phyloP scores from a whole-genome alignment of 2,888 invertebrate genomes.

The Resseliella maxima region DNA sequence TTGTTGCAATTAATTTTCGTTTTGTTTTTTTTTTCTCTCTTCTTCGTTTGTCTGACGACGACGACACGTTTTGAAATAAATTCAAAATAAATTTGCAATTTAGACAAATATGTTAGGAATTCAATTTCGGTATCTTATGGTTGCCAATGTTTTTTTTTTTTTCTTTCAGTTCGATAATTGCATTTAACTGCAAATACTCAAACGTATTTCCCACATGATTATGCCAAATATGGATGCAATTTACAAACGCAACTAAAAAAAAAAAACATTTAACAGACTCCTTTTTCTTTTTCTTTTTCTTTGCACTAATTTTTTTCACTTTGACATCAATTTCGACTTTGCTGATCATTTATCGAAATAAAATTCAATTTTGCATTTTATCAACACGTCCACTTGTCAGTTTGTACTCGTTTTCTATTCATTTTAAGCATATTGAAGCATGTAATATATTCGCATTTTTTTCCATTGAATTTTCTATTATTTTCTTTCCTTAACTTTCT shows the following conservation, averaged over 20 bases:
- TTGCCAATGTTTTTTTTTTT: background rate
- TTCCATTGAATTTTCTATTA: background rate
- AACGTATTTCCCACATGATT: slow-evolving; percentile 31
- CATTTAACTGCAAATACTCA: background rate
- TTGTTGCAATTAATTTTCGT: background rate
- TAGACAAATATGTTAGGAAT: slow-evolving; percentile 20
- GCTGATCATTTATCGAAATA: background rate
- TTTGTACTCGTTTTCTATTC: background rate
- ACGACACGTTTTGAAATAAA: background rate
- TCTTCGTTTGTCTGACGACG: background rate
- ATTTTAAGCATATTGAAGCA: background rate
- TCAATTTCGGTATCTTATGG: background rate
- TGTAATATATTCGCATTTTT: background rate
- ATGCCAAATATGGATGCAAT: background rate
- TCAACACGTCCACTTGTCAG: background rate
- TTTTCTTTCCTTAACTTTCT: background rate
- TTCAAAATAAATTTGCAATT: slow-evolving; percentile 40
- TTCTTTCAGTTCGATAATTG: background rate
- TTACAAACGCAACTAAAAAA: background rate
- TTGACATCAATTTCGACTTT: background rate
- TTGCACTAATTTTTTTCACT: background rate
- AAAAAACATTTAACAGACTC: too few relatives aligned
- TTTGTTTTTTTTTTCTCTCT: background rate
- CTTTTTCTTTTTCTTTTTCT: background rate
- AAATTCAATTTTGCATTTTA: background rate